Evolutionary conservation across 1,140 invertebrate species (phyloP).

Genomic region (Leptinotarsa defecta): DNA sequence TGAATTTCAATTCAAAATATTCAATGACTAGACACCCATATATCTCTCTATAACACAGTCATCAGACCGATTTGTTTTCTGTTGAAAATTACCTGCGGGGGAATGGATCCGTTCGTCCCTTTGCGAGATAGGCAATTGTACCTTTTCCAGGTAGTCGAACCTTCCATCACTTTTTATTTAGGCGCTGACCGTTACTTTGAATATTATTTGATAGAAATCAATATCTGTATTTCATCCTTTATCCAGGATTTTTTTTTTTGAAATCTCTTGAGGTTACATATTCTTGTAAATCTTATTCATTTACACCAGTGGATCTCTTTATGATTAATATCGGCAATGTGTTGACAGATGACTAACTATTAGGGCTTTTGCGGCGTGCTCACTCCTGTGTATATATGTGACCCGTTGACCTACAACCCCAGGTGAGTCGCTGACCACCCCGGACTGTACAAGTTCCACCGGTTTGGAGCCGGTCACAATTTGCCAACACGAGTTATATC

Average conservation of each 20-base stretch:
- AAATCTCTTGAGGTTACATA: background rate
- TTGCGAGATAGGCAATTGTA: constrained; percentile 12
- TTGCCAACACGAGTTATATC: constrained; percentile 37
- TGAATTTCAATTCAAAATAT: too few species aligned
- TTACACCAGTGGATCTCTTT: constrained; percentile 35
- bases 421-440: constrained; percentile 43
- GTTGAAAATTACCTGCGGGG: background rate
- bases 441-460: constrained; percentile 37
- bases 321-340: constrained; percentile 57
- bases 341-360: constrained; percentile 56
- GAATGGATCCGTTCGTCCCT: background rate
- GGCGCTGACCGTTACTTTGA: too few species aligned
- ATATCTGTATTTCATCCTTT: too few species aligned
- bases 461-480: constrained; percentile 34
- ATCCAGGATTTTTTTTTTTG: too few species aligned
- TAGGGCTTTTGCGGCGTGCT: constrained; percentile 56
- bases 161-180: background rate
- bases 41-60: too few species aligned
- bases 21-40: too few species aligned
- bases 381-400: constrained; percentile 52
- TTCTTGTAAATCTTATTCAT: constrained; percentile 12
- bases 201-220: too few species aligned
- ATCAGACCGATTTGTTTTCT: background rate
- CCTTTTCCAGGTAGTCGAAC: constrained; percentile 49
- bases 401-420: constrained; percentile 46